phyloP scores from a whole-genome alignment of 1,140 invertebrate species.

The Caenorhabditis elegans region WBcel235 BX284605.5:9203001-9203500 shows the following conservation, averaged over 20 bases:
- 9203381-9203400: constrained; percentile 40
- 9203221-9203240: constrained; percentile 15
- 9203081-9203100: constrained; percentile 40
- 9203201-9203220: constrained; percentile 28
- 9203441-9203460: background rate
- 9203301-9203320: constrained; percentile 53
- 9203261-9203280: constrained; percentile 42
- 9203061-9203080: constrained; percentile 7
- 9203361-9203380: constrained; percentile 50
- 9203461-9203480: too few relatives aligned
- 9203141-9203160: background rate
- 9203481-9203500: too few relatives aligned
- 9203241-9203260: background rate
- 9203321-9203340: constrained; percentile 43
- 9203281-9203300: constrained; percentile 46
- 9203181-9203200: constrained; percentile 27
- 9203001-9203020: background rate
- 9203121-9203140: constrained; percentile 17
- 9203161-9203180: constrained; percentile 17
- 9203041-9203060: background rate
- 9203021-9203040: background rate
- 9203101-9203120: constrained; percentile 33
- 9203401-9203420: constrained; percentile 27
- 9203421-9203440: background rate
- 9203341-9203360: constrained; percentile 49